Evolutionary conservation across 2,888 invertebrate genomes (phyloP), one percentile per base, ranked within the genome.

Genomic region (Troides oblongomaculatus): DNA sequence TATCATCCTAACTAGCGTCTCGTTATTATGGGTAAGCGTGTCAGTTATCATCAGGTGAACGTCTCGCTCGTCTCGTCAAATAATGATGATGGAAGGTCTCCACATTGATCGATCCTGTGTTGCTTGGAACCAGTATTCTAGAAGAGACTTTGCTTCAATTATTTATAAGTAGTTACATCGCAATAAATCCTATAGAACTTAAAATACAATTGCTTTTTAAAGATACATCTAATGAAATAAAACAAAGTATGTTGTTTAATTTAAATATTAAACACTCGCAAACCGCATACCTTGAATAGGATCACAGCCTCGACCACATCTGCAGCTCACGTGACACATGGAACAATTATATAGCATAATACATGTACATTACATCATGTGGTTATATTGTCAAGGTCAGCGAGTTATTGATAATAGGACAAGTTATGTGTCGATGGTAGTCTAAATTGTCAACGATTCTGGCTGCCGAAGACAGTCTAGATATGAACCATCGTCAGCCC

Each of bases 291-390:
- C 63, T 53, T 56, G 61, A 56, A 36, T 36, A 36, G 23, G 56
- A 62, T 39, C 56, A n/a, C 58, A 50, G 39, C 68, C 53, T 25
- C 43, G 21, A 62, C 57, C 25, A 68, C 67, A 68, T 68, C 25
- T 57, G 56, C 43, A 14, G n/a, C 62, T 62, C 66, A 67, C 66
- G 62, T 62, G 61, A 67, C 57, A 30, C 25, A 43, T 21, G 21
- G n/a, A 46, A 14, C 57, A 64, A 62, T 46, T 66, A 62, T 23
- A 58, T 59, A 23, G 69, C 56, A 62, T 70, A 62, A 66, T 62
- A 30, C 14, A 60, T 60, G 61, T 53, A 56, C 61, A 59, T 70
- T 70, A 66, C 69, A 66, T 66, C 58, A 70, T 46, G 30, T 65
- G 43, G 43, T 64, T 66, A 53, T 62, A 57, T 62, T 66, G 58